phyloP scores from a whole-genome alignment of 2,888 invertebrate genomes.

The Clanis bilineata region DNA sequence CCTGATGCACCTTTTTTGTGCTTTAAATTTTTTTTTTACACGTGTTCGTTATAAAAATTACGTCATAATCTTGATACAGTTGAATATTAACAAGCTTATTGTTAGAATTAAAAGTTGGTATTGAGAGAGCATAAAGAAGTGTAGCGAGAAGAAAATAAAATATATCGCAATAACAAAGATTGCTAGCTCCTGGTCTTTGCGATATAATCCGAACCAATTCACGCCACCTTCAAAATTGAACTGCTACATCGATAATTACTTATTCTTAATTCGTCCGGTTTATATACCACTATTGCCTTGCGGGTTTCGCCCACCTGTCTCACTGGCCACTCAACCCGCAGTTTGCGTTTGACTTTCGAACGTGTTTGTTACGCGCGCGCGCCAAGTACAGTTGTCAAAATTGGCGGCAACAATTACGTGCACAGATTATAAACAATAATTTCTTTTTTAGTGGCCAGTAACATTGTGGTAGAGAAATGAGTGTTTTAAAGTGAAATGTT shows the following conservation, averaged over 20 bases:
- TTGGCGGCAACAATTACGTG: conserved; percentile 34
- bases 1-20: too few species aligned
- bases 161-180: background rate
- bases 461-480: conserved; percentile 29
- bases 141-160: too few species aligned
- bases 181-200: background rate
- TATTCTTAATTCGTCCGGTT: conserved; percentile 46
- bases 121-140: too few species aligned
- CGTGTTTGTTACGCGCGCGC: conserved; percentile 54
- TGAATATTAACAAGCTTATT: too few species aligned
- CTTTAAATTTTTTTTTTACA: too few species aligned
- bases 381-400: conserved; percentile 35
- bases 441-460: conserved; percentile 16
- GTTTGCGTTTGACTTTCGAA: conserved; percentile 76
- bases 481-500: conserved; percentile 33
- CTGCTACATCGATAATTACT: conserved; percentile 40
- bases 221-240: conserved; percentile 15
- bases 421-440: conserved; percentile 20
- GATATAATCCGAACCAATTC: conserved; percentile 26
- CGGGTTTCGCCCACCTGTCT: conserved; percentile 58
- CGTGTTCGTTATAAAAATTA: too few species aligned
- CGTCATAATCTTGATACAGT: too few species aligned
- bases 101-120: too few species aligned
- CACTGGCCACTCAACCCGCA: conserved; percentile 56
- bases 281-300: conserved; percentile 48